A percentile compares a stretch with the other conserved stretches of the same genome.
phyloP scores from a whole-genome alignment of 2,113 vertebrate genomes.

The Aptenodytes forsteri region DNA sequence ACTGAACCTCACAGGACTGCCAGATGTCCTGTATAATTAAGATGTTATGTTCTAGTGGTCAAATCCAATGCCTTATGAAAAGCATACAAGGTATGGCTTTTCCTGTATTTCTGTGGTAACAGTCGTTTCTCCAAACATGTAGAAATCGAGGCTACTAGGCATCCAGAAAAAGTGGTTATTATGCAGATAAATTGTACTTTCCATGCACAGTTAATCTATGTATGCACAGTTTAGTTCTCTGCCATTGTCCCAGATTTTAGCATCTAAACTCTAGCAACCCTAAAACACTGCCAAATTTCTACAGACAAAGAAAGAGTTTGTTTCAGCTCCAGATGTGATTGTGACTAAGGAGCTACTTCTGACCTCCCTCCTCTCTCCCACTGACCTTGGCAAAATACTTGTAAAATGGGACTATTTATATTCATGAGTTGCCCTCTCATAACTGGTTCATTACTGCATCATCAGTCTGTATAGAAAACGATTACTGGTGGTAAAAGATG shows the following conservation, averaged over 20 bases:
- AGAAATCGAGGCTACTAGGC: background rate
- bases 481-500: background rate
- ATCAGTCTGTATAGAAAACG: background rate
- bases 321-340: conserved; percentile 57
- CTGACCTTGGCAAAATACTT: conserved; percentile 54
- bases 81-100: background rate
- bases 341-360: conserved; percentile 47
- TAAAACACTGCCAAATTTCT: conserved; percentile 13
- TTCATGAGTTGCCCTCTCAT: conserved; percentile 4
- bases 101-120: background rate
- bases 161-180: background rate
- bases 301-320: conserved; percentile 43
- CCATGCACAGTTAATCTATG: background rate
- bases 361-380: conserved; percentile 17
- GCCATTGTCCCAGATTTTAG: background rate
- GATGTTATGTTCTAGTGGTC: background rate
- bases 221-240: background rate
- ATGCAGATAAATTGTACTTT: background rate
- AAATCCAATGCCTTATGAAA: background rate
- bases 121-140: background rate
- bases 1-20: background rate
- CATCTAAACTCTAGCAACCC: conserved; percentile 50
- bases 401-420: conserved; percentile 49
- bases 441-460: background rate
- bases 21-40: background rate